Evolutionary conservation across 64 coral and sea anemone genomes (phyloP).

Genomic region (Anthopleura sola): DNA sequence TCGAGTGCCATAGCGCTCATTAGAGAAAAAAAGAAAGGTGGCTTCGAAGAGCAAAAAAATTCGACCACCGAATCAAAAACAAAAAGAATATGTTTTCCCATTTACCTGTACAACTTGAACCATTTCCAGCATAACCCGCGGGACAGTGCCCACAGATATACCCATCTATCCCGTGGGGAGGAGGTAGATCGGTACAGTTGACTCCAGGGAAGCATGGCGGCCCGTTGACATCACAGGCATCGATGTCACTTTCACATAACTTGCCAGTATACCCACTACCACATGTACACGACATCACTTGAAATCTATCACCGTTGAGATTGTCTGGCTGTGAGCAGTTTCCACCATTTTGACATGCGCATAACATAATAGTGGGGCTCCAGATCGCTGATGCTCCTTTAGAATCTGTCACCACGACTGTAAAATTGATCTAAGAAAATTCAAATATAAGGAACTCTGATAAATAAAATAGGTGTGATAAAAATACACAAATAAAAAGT

Average conservation of each 20-base stretch:
- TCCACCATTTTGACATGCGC: conserved; percentile 37
- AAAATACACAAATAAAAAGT: background rate
- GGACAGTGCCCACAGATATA: conserved; percentile 48
- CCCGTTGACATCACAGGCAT: conserved; percentile 30
- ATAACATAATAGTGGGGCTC: conserved; percentile 37
- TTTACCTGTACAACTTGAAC: conserved; percentile 27
- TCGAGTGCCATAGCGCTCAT: no score
- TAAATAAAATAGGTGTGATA: background rate
- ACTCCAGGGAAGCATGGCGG: conserved; percentile 49
- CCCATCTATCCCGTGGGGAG: background rate
- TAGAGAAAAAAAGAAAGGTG: no score
- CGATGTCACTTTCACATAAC: conserved; percentile 37
- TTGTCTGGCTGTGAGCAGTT: conserved; percentile 19
- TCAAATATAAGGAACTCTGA: background rate
- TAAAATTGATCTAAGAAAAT: conserved; percentile 23
- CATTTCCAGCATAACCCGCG: conserved; percentile 13
- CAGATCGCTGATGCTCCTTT: conserved; percentile 36
- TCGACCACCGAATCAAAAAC: no score
- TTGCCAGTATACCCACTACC: conserved; percentile 41
- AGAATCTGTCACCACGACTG: conserved; percentile 29
- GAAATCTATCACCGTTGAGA: conserved; percentile 18
- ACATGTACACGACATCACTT: conserved; percentile 37
- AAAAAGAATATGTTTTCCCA: no score
- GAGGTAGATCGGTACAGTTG: conserved; percentile 9
- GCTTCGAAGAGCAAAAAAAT: no score